A percentile compares a stretch with the other conserved stretches of the same genome.
These are phyloP conservation scores for Uropsilus gracilis DNA, from an alignment of 2,113 vertebrate genomes.

Conservation along the genomic window DNA sequence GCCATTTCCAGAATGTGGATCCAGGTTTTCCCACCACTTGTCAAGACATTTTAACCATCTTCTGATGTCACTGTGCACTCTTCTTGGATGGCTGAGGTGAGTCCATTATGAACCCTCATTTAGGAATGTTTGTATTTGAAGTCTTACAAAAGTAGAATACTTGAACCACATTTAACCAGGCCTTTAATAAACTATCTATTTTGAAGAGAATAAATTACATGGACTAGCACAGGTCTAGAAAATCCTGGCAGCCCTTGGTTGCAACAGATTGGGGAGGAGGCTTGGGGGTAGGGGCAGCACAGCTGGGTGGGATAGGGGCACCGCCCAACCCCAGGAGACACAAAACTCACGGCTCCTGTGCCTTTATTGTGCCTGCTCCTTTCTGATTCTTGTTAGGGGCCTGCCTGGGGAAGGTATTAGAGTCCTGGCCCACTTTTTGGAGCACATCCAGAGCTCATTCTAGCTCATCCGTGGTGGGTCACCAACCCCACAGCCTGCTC, in stretches of 20 bases:
- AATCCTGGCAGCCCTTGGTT: not conserved
- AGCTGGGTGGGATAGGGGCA: not conserved
- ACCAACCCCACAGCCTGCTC: not conserved
- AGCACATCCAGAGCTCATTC: rapidly evolving
- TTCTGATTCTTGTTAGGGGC: not conserved
- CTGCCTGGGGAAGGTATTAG: not conserved
- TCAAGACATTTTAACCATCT: not conserved
- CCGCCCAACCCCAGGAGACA: not conserved
- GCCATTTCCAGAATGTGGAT: not conserved
- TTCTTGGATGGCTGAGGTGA: not conserved
- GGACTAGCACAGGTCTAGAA: slow-evolving; percentile 11
- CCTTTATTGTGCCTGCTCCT: not conserved
- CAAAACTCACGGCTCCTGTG: not conserved
- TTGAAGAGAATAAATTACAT: slow-evolving; percentile 25
- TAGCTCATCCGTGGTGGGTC: not conserved
- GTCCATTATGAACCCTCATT: not conserved
- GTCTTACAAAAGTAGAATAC: not conserved
- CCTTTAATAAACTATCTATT: slow-evolving; percentile 25
- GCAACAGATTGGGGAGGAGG: not conserved
- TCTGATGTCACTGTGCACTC: not conserved
- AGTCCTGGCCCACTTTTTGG: not conserved
- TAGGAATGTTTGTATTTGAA: not conserved
- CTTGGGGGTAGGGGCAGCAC: no score
- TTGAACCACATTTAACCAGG: slow-evolving; percentile 1
- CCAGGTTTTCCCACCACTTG: not conserved